phyloP scores from a whole-genome alignment of 2,113 vertebrate species.

The Mustelus asterias region DNA sequence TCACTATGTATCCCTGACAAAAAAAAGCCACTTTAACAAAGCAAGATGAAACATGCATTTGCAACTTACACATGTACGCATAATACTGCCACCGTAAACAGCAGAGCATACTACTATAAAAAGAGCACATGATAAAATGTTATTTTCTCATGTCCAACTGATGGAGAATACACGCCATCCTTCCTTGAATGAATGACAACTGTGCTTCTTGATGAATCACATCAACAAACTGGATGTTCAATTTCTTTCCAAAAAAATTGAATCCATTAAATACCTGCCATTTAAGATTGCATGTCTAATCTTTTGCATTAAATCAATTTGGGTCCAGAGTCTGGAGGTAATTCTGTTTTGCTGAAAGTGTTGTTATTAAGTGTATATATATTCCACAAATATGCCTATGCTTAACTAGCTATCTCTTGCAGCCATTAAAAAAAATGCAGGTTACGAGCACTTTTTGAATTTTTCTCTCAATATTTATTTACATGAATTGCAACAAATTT shows the following conservation, averaged over 20 bases:
- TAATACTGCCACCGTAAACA: neutral
- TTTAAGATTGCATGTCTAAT: neutral
- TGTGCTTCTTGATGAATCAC: neutral
- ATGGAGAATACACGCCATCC: neutral
- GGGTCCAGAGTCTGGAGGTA: neutral
- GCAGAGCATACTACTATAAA: neutral
- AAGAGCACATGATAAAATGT: neutral
- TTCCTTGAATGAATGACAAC: neutral
- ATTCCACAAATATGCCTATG: neutral
- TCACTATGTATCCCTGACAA: neutral
- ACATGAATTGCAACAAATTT: neutral
- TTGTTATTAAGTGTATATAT: neutral
- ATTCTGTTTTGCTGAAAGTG: slow-evolving; percentile 15
- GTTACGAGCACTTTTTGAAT: neutral
- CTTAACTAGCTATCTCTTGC: neutral
- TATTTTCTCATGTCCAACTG: neutral
- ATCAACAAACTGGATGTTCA: slow-evolving; percentile 5
- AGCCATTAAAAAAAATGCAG: neutral
- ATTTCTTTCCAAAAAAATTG: slow-evolving; percentile 14
- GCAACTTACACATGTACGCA: neutral
- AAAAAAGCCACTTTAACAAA: neutral
- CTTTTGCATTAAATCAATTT: slow-evolving; percentile 7
- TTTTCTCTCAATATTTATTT: neutral
- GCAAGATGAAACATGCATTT: neutral
- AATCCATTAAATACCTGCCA: slow-evolving; percentile 22